These are phyloP conservation scores for Eulacestoma nigropectus DNA, from an alignment of 2,113 vertebrate species.

Conservation along the genomic window DNA sequence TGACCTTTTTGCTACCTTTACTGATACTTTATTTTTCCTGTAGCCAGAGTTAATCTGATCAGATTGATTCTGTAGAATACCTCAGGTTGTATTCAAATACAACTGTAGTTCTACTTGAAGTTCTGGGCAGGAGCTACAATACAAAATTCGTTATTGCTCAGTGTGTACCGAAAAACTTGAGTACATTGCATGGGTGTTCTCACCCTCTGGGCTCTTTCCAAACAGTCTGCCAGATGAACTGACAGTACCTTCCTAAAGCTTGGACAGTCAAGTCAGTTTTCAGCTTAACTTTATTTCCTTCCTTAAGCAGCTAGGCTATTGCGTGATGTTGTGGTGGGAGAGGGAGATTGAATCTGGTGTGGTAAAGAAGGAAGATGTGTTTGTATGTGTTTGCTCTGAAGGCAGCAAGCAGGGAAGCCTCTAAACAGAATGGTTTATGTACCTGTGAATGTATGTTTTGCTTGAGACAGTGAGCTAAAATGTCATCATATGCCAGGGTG, in stretches of 20 bases:
- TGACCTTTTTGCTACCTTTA: neutral
- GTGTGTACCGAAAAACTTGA: neutral
- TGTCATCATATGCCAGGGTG: neutral
- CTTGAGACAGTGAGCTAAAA: neutral
- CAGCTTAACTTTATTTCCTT: neutral
- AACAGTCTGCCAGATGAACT: neutral
- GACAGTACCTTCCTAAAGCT: neutral
- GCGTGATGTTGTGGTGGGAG: neutral
- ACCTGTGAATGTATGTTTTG: neutral
- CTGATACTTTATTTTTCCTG: neutral
- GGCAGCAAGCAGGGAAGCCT: neutral
- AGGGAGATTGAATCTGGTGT: rapidly evolving
- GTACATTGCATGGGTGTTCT: neutral
- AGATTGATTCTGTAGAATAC: neutral
- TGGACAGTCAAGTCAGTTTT: neutral
- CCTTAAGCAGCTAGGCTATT: neutral
- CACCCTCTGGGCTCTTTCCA: neutral
- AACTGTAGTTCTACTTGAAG: neutral
- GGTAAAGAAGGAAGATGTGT: neutral
- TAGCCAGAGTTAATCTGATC: neutral
- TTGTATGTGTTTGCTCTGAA: neutral
- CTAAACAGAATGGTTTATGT: neutral
- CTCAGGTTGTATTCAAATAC: neutral
- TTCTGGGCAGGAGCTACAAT: neutral
- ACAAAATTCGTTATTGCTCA: neutral